Evolutionary conservation across 1,140 invertebrate genomes (phyloP).

Genomic region (Fopius arisanus): DNA sequence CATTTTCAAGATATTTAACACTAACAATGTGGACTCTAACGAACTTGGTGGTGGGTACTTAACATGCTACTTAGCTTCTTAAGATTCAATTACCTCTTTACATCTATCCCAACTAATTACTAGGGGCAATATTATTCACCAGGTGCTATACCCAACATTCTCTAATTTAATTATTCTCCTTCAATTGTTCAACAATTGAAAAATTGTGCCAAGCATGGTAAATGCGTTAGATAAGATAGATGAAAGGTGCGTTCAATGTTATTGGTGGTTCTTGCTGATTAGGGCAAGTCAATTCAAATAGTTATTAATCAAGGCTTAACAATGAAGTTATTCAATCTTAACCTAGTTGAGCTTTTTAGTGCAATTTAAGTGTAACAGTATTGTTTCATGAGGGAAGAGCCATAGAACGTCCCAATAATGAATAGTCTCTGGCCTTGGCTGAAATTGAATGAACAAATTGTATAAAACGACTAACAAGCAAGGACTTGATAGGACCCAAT

Average conservation of each 20-base stretch:
- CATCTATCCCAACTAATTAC: not conserved
- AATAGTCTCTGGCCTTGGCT: slow-evolving; percentile 22
- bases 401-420: not conserved
- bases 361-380: not conserved
- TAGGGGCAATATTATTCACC: not conserved
- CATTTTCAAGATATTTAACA: slow-evolving; percentile 47
- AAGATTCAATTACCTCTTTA: slow-evolving; percentile 3
- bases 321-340: not conserved
- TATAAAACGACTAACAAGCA: slow-evolving; percentile 62
- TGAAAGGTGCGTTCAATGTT: not conserved
- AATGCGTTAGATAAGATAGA: not conserved
- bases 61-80: not conserved
- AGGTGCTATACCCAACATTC: not conserved
- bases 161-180: not conserved
- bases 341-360: not conserved
- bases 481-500: slow-evolving; percentile 78
- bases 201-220: slow-evolving; percentile 14
- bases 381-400: not conserved
- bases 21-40: slow-evolving; percentile 48
- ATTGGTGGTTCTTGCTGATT: not conserved
- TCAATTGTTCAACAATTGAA: not conserved
- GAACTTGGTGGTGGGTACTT: slow-evolving; percentile 53
- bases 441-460: slow-evolving; percentile 52
- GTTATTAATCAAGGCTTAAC: not conserved
- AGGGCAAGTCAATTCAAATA: not conserved